Evolutionary conservation across 1,140 invertebrate genomes (phyloP), one percentile per base, ranked within the genome.

Genomic region (Sinella curviseta): DNA sequence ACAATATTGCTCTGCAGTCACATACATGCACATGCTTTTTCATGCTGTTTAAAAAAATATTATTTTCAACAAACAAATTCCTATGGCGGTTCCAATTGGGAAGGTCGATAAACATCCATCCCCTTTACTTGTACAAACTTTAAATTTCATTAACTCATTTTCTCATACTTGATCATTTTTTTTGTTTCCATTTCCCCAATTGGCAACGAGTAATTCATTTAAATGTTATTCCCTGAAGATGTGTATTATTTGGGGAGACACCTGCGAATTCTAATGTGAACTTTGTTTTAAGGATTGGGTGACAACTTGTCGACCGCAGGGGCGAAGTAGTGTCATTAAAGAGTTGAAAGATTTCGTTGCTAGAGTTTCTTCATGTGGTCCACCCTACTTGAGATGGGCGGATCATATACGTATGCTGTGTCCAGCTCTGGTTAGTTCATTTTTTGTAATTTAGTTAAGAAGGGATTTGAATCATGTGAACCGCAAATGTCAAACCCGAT

Each of bases 331-430:
- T 80, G 80, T 84, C 60, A 86, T 85, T 17, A 84, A 86, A 28
- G 89, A 90, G 79, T 80, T 89, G 20, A 85, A 87, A 39, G 89
- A 90, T 60, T 88, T 89, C 80, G 84, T 89, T 73, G 84, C 83
- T 14, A 86, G 87, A 78, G 86, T 88, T 8, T 86, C 86, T 8
- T 83, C 86, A n/a, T 86, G 88, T 28, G 89, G 89, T 20, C 85
- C 87, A 8, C 86, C 88, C 0, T 89, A 89, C 84, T 86, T 87
- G 34, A 87, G 88, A 77, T 89, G 88, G 88, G 86, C 86, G 55
- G 84, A 86, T 30, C 88, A 89, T 67, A 86, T 90, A 16, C 34
- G 86, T 24, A 85, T 86, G 39, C 85, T 88, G 77, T 88, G 87
- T 81, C 86, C 87, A 65, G 85, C 85, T 20, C 81, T 88, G 78